These are phyloP conservation scores for Cryptotermes secundus DNA, from an alignment of 1,140 invertebrate species.

Conservation along the genomic window DNA sequence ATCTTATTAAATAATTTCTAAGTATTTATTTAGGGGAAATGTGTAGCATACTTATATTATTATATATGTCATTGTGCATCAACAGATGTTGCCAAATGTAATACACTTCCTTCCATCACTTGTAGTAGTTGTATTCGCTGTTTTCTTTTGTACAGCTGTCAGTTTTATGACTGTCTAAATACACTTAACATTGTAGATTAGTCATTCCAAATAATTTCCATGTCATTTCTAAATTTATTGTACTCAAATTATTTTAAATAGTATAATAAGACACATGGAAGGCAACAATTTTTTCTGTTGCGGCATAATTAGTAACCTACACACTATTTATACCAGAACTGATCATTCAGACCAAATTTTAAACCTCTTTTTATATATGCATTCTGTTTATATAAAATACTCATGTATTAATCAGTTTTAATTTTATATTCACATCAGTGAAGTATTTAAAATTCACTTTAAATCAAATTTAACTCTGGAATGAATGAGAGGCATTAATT, in stretches of 20 bases:
- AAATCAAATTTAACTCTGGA: no score
- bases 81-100: slow-evolving; percentile 7
- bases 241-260: not conserved
- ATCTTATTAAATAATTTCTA: not conserved
- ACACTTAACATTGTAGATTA: not conserved
- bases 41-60: not conserved
- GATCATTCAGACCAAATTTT: not conserved
- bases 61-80: not conserved
- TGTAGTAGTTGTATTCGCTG: not conserved
- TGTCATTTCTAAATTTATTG: not conserved
- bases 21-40: slow-evolving; percentile 17
- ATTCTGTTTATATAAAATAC: not conserved
- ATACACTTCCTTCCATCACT: not conserved
- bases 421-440: no score
- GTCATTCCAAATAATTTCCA: not conserved
- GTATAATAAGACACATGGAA: no score
- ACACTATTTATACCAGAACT: not conserved
- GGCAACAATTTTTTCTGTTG: not conserved
- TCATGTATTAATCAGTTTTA: no score
- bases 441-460: no score
- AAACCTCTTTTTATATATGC: not conserved
- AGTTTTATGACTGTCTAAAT: not conserved
- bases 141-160: not conserved
- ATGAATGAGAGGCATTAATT: no score
- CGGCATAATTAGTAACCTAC: not conserved